A percentile compares a stretch with the other conserved stretches of the same genome.
phyloP scores from a whole-genome alignment of 2,113 vertebrate species.

The Grallaria varia region DNA sequence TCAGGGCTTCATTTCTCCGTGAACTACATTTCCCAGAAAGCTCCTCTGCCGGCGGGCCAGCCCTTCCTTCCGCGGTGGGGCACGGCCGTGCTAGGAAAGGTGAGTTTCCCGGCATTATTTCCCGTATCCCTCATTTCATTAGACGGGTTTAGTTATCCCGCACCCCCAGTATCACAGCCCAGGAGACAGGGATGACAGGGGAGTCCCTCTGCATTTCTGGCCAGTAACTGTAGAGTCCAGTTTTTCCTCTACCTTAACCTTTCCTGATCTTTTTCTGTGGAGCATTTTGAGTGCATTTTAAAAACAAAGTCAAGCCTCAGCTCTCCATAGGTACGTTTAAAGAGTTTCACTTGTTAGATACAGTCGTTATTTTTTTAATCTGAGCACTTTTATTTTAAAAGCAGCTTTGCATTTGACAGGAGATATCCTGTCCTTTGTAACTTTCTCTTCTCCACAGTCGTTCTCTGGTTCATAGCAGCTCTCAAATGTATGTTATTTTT shows the following conservation, averaged over 20 bases:
- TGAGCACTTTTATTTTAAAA: neutral
- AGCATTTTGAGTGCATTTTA: neutral
- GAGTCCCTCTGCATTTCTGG: neutral
- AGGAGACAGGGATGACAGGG: fast-evolving
- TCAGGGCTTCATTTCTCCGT: fast-evolving
- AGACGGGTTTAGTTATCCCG: fast-evolving
- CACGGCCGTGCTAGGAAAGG: neutral
- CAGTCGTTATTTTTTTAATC: neutral
- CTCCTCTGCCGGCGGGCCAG: fast-evolving
- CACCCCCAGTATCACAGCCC: neutral
- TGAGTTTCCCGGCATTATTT: neutral
- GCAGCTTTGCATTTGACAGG: neutral
- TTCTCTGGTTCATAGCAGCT: neutral
- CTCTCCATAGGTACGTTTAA: neutral
- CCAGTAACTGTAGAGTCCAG: neutral
- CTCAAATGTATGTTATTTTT: neutral
- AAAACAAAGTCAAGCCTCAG: neutral
- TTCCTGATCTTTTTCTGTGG: neutral
- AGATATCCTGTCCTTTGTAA: neutral
- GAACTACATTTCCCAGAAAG: conserved; percentile 38
- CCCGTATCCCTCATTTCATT: fast-evolving
- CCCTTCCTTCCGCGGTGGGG: neutral
- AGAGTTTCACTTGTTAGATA: neutral
- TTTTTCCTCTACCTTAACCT: neutral
- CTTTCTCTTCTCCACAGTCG: neutral